phyloP scores from a whole-genome alignment of 2,888 invertebrate species.

The Calephelis perditalis region DNA sequence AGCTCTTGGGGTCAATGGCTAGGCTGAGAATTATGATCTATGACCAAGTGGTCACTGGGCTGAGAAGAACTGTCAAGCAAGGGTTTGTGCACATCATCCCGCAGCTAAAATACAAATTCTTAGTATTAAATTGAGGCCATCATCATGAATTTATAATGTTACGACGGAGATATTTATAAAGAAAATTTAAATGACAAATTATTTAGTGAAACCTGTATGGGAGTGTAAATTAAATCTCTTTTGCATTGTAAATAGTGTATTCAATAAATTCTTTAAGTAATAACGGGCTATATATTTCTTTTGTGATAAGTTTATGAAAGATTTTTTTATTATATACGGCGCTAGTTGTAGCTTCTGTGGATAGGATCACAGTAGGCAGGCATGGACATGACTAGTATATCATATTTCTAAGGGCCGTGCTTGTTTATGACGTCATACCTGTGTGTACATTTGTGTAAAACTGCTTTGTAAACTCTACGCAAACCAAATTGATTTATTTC shows the following conservation, averaged over 20 bases:
- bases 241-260: slow-evolving; percentile 72
- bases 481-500: too few relatives aligned
- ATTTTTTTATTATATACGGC: slow-evolving; percentile 41
- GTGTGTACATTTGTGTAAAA: too few relatives aligned
- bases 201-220: slow-evolving; percentile 55
- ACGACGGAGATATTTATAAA: slow-evolving; percentile 63
- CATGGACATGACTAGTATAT: slow-evolving; percentile 1
- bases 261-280: slow-evolving; percentile 51
- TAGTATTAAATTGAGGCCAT: slow-evolving; percentile 49
- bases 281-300: slow-evolving; percentile 43
- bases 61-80: not conserved
- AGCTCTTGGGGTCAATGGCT: not conserved
- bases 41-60: slow-evolving; percentile 1
- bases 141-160: slow-evolving; percentile 66
- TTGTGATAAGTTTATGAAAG: slow-evolving; percentile 71
- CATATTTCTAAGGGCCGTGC: not conserved
- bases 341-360: slow-evolving; percentile 45
- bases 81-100: slow-evolving; percentile 20
- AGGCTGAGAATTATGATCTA: not conserved
- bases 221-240: slow-evolving; percentile 61
- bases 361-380: slow-evolving; percentile 27
- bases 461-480: too few relatives aligned
- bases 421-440: too few relatives aligned
- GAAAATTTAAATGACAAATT: slow-evolving; percentile 65
- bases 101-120: slow-evolving; percentile 38